phyloP scores from a whole-genome alignment of 1,140 invertebrate species.

The Aphaenogaster floridana region DNA sequence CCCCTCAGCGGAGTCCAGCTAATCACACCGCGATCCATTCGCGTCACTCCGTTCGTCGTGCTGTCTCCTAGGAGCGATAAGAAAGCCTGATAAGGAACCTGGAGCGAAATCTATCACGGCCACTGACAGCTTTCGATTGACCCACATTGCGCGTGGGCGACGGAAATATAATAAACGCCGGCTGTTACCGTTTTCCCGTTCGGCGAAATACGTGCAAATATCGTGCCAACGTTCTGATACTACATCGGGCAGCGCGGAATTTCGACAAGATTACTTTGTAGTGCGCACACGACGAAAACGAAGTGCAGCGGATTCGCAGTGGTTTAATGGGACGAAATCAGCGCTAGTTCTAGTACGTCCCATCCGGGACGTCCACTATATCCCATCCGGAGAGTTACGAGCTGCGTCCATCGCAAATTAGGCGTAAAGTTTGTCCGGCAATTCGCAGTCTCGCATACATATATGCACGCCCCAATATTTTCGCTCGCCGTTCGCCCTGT shows the following conservation, averaged over 20 bases:
- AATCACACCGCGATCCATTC: constrained; percentile 75
- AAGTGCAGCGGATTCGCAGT: neutral
- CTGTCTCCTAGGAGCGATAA: constrained; percentile 63
- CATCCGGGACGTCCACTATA: too few species aligned
- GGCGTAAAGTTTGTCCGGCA: constrained; percentile 12
- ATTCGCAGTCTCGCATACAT: constrained; percentile 29
- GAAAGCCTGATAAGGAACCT: constrained; percentile 65
- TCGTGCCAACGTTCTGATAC: constrained; percentile 19
- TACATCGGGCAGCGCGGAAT: neutral
- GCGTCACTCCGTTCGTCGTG: constrained; percentile 62
- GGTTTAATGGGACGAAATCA: neutral
- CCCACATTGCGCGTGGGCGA: constrained; percentile 64
- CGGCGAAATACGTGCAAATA: constrained; percentile 40
- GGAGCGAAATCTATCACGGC: constrained; percentile 73
- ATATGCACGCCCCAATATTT: constrained; percentile 27
- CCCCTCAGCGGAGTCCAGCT: constrained; percentile 58
- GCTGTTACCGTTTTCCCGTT: constrained; percentile 46
- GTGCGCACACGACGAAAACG: neutral
- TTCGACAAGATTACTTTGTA: neutral
- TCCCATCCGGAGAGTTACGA: neutral
- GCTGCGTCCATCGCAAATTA: constrained; percentile 12
- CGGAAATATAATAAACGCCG: constrained; percentile 50
- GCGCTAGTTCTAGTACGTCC: neutral
- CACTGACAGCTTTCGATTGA: constrained; percentile 76
- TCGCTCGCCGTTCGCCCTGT: constrained; percentile 9